Evolutionary conservation across 2,113 vertebrate genomes (phyloP), one percentile per base, ranked within the genome.

Genomic region (Pleuronectes platessa): DNA sequence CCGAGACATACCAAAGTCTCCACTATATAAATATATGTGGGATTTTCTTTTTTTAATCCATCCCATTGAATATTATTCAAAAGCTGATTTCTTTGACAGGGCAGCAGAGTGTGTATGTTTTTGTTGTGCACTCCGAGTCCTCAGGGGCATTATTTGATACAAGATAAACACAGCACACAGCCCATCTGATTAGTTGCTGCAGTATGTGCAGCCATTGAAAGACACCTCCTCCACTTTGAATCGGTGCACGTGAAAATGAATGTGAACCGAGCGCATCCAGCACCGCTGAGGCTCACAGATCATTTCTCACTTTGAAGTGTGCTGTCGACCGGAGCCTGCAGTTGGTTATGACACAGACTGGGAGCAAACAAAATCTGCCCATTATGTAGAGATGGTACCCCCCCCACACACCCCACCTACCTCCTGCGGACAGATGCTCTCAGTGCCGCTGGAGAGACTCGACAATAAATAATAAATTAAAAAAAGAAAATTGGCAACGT

Each of bases 301-400:
- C 83, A 84, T 86, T 87, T 85, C 83, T 86, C 83, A 88, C 83
- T 88, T 89, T 89, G 82, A 88, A 87, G 74, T 84, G 40, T 42
- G 40, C 45, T 49, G 45, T 49, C 45, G 2, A 49, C 45, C 45
- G 20, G 20, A 54, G 51, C 51, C 51, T 54, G 51, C 51, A 54
- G 56, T 86, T 78, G 75, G 61, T 83, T 84, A 84, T 87, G 82
- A 88, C 80, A 85, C 82, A 82, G 76, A 78, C 78, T 62, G 31
- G 71, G 61, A 82, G 82, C 88, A 92, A 89, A 86, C 76, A 81
- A 74, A 85, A 82, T 87, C 82, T 82, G 78, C 82, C 78, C 73
- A 78, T 87, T 91, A 86, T 87, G 68, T 84, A 66, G 71, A 77
- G 79, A 73, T 75, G 54, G 26, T 53, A 68, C 20, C 14, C 51